A percentile compares a stretch with the other conserved stretches of the same genome.
Conservation (phyloP, 1,140 invertebrate genomes). For the Luehdorfia chinensis region DNA sequence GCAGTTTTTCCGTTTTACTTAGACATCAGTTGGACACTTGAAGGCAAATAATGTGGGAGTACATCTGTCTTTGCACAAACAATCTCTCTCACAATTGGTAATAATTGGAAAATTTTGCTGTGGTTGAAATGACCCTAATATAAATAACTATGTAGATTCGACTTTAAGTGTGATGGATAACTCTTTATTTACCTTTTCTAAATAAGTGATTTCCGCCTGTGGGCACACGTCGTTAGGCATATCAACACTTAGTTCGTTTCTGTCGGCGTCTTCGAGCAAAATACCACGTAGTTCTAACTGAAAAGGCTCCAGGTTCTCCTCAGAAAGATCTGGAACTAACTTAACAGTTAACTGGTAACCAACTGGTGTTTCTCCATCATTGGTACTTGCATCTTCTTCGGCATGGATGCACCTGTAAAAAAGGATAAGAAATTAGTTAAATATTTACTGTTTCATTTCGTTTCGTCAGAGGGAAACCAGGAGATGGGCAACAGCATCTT, state of each 20-base stretch:
- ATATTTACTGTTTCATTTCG: neutral
- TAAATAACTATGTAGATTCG: too few relatives aligned
- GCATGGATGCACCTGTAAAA: constrained; percentile 55
- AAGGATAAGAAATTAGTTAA: neutral
- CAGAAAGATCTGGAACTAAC: constrained; percentile 45
- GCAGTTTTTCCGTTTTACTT: too few relatives aligned
- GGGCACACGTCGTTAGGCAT: constrained; percentile 52
- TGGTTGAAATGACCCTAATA: too few relatives aligned
- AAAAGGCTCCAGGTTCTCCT: constrained; percentile 28
- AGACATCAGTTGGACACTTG: too few relatives aligned
- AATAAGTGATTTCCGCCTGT: constrained; percentile 47
- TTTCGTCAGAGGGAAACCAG: neutral
- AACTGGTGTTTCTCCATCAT: constrained; percentile 30
- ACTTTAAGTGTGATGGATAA: too few relatives aligned
- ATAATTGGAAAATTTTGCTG: too few relatives aligned
- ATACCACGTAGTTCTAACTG: constrained; percentile 32
- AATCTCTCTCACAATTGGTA: too few relatives aligned
- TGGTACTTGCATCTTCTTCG: constrained; percentile 35
- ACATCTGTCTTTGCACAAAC: too few relatives aligned
- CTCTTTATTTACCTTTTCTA: constrained; percentile 55
- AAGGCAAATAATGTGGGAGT: too few relatives aligned
- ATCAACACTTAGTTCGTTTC: constrained; percentile 34
- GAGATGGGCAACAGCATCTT: too few relatives aligned
- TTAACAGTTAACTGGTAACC: constrained; percentile 61
- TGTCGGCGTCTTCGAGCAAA: constrained; percentile 16